Percentiles rank a stretch among this genome's conserved stretches.
Conservation (phyloP, 2,113 vertebrate species). For the Uria aalge region DNA sequence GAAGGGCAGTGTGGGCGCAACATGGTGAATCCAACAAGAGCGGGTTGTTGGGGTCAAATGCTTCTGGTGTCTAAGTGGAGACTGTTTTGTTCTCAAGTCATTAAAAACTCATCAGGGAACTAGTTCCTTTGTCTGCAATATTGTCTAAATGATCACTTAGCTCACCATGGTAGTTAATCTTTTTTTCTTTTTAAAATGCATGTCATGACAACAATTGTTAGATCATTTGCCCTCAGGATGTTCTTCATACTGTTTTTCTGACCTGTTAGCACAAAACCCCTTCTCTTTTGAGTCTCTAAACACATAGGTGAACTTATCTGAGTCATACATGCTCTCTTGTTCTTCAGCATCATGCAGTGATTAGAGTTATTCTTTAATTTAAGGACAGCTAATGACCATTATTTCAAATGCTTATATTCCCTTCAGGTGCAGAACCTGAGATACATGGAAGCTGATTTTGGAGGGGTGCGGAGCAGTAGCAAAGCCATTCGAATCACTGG, state of each 20-base stretch:
- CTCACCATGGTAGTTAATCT: slow-evolving; percentile 21
- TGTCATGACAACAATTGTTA: slow-evolving; percentile 32
- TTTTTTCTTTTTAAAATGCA: background rate
- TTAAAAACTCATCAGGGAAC: background rate
- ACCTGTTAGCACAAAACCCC: background rate
- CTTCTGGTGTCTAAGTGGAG: background rate
- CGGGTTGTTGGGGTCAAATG: background rate
- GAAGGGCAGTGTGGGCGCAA: background rate
- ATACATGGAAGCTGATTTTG: background rate
- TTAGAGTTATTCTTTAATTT: background rate
- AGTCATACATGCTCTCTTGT: background rate
- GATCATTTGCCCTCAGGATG: slow-evolving; percentile 13
- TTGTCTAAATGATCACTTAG: slow-evolving; percentile 11
- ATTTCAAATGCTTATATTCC: background rate
- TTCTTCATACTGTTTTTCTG: background rate
- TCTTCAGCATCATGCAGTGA: background rate
- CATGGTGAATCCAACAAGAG: background rate
- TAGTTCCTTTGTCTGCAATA: background rate
- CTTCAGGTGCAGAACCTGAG: background rate
- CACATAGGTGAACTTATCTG: background rate
- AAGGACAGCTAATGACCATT: background rate
- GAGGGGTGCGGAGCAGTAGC: background rate
- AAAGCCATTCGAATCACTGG: background rate
- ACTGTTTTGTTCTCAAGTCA: background rate
- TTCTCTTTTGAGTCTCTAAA: background rate